Percentiles rank a stretch among this genome's conserved stretches.
phyloP scores from a whole-genome alignment of 2,888 invertebrate genomes.

The Endomychus coccineus region DNA sequence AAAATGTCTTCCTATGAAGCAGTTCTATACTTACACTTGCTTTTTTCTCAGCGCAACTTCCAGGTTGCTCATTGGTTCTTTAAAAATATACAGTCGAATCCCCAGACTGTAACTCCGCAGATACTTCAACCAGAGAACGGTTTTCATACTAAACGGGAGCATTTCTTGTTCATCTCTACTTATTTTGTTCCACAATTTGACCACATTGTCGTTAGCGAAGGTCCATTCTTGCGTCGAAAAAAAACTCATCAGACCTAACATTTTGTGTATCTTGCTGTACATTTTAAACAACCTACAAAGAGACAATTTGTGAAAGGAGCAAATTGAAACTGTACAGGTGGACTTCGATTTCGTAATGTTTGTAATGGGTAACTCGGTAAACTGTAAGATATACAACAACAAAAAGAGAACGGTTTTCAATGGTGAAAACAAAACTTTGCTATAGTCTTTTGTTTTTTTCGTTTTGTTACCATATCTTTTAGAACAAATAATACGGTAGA shows the following conservation, averaged over 20 bases:
- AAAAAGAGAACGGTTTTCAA: too few relatives aligned
- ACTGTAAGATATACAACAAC: too few relatives aligned
- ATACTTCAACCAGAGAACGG: constrained; percentile 65
- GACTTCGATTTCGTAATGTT: too few relatives aligned
- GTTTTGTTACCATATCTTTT: too few relatives aligned
- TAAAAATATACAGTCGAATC: constrained; percentile 65
- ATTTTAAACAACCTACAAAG: constrained; percentile 66
- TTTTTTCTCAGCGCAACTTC: constrained; percentile 20
- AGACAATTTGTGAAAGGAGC: too few relatives aligned
- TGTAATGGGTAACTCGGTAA: too few relatives aligned
- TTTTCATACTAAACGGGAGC: constrained; percentile 66
- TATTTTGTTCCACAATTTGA: constrained; percentile 51
- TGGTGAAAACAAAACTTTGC: too few relatives aligned
- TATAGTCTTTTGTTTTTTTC: too few relatives aligned
- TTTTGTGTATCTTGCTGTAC: constrained; percentile 73
- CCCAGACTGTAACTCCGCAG: constrained; percentile 65
- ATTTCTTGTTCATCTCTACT: constrained; percentile 46
- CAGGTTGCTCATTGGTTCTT: constrained; percentile 64
- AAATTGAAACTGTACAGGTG: too few relatives aligned
- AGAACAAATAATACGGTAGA: too few relatives aligned
- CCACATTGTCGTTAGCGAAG: constrained; percentile 59
- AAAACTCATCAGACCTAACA: constrained; percentile 62
- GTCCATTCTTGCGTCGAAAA: constrained; percentile 69
- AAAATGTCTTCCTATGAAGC: too few relatives aligned
- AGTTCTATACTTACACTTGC: constrained; percentile 23